phyloP scores from a whole-genome alignment of 2,113 vertebrate genomes.

The Corythornis madagascariensis region DNA sequence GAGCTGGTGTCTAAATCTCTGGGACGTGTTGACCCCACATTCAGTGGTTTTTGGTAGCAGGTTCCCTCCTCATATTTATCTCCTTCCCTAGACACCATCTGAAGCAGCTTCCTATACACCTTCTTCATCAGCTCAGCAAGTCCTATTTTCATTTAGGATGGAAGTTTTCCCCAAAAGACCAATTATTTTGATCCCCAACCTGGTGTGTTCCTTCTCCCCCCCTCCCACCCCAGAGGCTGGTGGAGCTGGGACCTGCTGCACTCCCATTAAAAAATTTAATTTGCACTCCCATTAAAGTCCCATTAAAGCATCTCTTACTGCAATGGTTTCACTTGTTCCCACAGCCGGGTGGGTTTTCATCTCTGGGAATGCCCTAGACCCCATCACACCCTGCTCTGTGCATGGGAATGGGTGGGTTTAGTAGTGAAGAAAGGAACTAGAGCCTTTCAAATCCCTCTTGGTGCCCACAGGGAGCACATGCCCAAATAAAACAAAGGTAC shows the following conservation, averaged over 20 bases:
- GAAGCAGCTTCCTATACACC: background rate
- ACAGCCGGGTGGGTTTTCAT: fast-evolving
- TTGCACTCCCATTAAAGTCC: too few relatives aligned
- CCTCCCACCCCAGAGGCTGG: background rate
- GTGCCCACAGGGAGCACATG: fast-evolving
- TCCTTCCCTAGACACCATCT: background rate
- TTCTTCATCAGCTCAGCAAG: background rate
- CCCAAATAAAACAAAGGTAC: background rate
- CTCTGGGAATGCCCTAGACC: fast-evolving
- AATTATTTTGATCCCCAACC: fast-evolving
- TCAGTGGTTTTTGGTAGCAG: background rate
- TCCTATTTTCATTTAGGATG: background rate
- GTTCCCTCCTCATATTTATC: background rate
- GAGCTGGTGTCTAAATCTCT: background rate
- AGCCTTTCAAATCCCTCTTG: background rate
- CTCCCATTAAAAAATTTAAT: too few relatives aligned
- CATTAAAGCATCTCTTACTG: fast-evolving
- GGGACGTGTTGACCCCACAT: background rate
- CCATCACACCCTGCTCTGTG: fast-evolving
- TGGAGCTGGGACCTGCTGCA: background rate
- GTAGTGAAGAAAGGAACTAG: fast-evolving
- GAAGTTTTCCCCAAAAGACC: background rate
- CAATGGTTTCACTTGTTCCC: background rate
- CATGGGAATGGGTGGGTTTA: too few relatives aligned
- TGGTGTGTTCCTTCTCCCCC: fast-evolving